Evolutionary conservation across 1,140 invertebrate species (phyloP).

Genomic region (Frieseomelitta varia): DNA sequence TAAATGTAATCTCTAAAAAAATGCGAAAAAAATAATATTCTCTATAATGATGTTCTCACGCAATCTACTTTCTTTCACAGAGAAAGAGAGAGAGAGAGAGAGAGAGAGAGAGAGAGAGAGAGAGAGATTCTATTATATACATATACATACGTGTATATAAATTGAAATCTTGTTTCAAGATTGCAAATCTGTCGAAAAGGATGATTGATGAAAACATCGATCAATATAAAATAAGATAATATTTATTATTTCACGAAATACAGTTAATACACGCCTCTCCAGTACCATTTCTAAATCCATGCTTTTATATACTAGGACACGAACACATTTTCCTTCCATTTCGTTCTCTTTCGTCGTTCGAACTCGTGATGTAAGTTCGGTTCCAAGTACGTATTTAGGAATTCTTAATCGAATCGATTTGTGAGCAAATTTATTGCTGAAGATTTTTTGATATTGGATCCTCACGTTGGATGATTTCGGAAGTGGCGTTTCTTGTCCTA

Average conservation of each 20-base stretch:
- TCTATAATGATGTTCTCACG: slow-evolving; percentile 25
- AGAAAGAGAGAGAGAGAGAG: slow-evolving; percentile 9
- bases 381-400: background rate
- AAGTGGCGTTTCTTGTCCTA: slow-evolving; percentile 53
- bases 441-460: background rate
- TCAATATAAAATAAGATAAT: slow-evolving; percentile 70
- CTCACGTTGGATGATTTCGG: background rate
- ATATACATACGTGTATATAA: background rate
- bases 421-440: slow-evolving; percentile 59
- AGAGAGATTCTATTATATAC: slow-evolving; percentile 4
- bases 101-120: slow-evolving; percentile 27
- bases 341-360: background rate
- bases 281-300: slow-evolving; percentile 52
- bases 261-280: slow-evolving; percentile 63
- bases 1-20: slow-evolving; percentile 31
- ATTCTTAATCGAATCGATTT: slow-evolving; percentile 5
- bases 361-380: background rate
- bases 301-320: slow-evolving; percentile 52
- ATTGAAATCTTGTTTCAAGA: background rate
- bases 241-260: slow-evolving; percentile 69
- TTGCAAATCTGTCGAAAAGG: slow-evolving; percentile 10
- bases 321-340: slow-evolving; percentile 48
- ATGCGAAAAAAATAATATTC: background rate
- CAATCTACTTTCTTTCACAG: slow-evolving; percentile 46
- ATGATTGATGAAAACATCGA: slow-evolving; percentile 55